Conservation (phyloP, 30 jellyfish, hydroid and myxozoan species). For the Aurelia aurita region DNA sequence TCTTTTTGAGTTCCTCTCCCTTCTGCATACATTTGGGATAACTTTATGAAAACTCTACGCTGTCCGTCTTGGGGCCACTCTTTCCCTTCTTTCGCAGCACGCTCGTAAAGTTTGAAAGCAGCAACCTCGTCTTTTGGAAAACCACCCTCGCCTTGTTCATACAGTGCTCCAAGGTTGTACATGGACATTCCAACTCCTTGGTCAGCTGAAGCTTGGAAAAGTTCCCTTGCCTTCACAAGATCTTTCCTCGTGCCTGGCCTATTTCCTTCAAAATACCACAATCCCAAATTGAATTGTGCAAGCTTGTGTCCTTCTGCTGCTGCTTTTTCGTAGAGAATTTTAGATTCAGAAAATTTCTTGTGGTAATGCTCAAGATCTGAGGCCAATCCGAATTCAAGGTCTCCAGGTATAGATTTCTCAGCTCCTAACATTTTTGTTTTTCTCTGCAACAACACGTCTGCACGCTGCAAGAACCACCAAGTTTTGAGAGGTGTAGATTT, state of each 20-base stretch:
- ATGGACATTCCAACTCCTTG: slow-evolving; percentile 34
- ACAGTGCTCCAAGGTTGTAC: slow-evolving; percentile 27
- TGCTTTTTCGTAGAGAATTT: slow-evolving; percentile 9
- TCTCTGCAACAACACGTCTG: too few species aligned
- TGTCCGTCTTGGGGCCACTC: slow-evolving; percentile 44
- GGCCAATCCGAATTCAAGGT: slow-evolving; percentile 33
- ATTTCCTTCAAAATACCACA: slow-evolving; percentile 52
- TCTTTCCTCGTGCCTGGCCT: slow-evolving; percentile 49
- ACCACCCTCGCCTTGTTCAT: slow-evolving; percentile 43
- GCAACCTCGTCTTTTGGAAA: slow-evolving; percentile 11
- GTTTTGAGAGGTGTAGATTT: too few species aligned
- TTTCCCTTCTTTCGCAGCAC: slow-evolving; percentile 23
- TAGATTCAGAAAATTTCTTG: slow-evolving; percentile 1
- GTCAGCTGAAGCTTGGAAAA: slow-evolving; percentile 31
- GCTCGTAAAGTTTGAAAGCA: slow-evolving; percentile 32
- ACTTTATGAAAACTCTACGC: not conserved
- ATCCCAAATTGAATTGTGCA: slow-evolving; percentile 39
- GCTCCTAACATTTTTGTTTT: not conserved
- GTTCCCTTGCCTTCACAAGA: slow-evolving; percentile 31
- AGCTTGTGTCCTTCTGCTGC: slow-evolving; percentile 1
- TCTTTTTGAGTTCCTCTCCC: slow-evolving; percentile 35
- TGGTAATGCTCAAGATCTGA: slow-evolving; percentile 12
- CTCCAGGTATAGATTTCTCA: not conserved
- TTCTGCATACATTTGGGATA: slow-evolving; percentile 22
- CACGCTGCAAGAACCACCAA: too few species aligned